These are phyloP conservation scores for Thalassoma bifasciatum DNA, from an alignment of 2,113 vertebrate genomes.

Conservation along the genomic window DNA sequence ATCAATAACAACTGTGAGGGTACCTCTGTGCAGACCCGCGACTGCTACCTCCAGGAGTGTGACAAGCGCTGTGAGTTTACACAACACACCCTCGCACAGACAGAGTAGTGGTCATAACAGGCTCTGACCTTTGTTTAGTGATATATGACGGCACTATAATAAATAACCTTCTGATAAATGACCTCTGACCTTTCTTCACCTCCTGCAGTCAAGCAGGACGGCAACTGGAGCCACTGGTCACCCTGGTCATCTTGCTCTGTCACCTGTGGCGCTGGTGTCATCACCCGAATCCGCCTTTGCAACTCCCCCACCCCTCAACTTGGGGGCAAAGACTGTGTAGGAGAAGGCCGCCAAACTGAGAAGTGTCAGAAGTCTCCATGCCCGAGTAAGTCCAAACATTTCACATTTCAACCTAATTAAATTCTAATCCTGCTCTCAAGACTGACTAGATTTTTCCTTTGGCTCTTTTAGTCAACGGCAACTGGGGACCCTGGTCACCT, in stretches of 20 bases:
- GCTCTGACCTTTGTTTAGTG: neutral
- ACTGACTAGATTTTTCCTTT: neutral
- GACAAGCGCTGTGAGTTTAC: conserved; percentile 95
- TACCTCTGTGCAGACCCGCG: conserved; percentile 98
- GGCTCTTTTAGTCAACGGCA: conserved; percentile 89
- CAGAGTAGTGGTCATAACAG: neutral
- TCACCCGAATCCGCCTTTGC: conserved; percentile 98
- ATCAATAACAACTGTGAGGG: conserved; percentile 98
- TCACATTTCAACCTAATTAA: neutral
- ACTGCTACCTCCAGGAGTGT: conserved; percentile 96
- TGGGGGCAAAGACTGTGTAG: conserved; percentile 92
- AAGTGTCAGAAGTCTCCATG: conserved; percentile 91
- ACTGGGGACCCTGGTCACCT: conserved; percentile 97
- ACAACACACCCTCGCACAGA: neutral
- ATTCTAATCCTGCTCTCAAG: neutral
- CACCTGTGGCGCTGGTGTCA: conserved; percentile 92
- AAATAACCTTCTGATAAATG: conserved; percentile 19
- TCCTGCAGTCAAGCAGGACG: conserved; percentile 94
- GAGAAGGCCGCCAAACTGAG: conserved; percentile 93
- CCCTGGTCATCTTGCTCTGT: conserved; percentile 99
- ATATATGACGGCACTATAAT: neutral
- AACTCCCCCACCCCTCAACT: conserved; percentile 98
- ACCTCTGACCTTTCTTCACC: conserved; percentile 39
- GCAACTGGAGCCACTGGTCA: conserved; percentile 98
- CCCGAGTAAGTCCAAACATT: conserved; percentile 87